These are phyloP conservation scores for Priocnemis perturbator DNA, from an alignment of 2,888 invertebrate genomes.

Conservation along the genomic window DNA sequence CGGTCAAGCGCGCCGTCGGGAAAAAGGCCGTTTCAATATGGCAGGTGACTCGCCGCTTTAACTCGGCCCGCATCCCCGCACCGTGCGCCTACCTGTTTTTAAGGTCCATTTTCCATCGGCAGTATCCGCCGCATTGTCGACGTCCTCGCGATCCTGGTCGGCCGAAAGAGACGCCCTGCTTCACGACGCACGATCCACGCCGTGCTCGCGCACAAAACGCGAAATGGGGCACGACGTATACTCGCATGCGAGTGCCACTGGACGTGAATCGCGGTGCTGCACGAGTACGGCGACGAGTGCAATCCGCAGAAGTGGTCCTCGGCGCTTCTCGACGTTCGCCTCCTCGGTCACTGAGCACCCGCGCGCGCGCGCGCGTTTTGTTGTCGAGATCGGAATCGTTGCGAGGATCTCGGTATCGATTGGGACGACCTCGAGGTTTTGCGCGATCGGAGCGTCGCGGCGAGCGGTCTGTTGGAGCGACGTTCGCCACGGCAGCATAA, in stretches of 20 bases:
- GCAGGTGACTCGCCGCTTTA: conserved; percentile 52
- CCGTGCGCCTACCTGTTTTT: conserved; percentile 32
- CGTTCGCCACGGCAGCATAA: conserved; percentile 72
- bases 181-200: too few relatives aligned
- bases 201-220: too few relatives aligned
- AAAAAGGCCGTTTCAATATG: conserved; percentile 62
- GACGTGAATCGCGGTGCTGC: too few relatives aligned
- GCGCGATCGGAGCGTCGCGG: conserved; percentile 5
- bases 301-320: too few relatives aligned
- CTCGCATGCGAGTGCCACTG: neutral
- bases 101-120: conserved; percentile 47
- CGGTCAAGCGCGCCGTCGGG: neutral
- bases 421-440: neutral
- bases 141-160: neutral
- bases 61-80: conserved; percentile 18
- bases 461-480: conserved; percentile 14
- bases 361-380: neutral
- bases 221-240: too few relatives aligned
- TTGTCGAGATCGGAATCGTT: too few relatives aligned
- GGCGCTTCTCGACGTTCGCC: neutral
- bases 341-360: neutral
- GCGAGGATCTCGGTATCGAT: too few relatives aligned
- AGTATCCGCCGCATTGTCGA: conserved; percentile 37
- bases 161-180: too few relatives aligned
- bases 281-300: too few relatives aligned